Conservation (phyloP, 2,888 invertebrate species). For the Desoria tigrina region DNA sequence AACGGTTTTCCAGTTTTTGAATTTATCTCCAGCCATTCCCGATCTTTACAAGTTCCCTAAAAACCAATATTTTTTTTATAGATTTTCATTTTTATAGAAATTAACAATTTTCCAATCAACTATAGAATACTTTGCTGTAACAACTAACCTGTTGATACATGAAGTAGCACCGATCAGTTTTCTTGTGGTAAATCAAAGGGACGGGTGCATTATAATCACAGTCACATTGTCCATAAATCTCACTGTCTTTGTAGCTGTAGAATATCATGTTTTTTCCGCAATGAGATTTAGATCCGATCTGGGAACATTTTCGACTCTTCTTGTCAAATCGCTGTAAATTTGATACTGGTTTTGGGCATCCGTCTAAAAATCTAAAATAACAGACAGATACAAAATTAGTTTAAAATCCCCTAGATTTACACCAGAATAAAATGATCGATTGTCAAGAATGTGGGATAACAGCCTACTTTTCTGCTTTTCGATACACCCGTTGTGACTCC, state of each 20-base stretch:
- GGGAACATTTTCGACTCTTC: slow-evolving; percentile 25
- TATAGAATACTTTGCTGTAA: neutral
- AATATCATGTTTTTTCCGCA: slow-evolving; percentile 34
- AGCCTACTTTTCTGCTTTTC: no score
- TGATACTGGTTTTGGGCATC: neutral
- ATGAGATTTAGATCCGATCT: slow-evolving; percentile 15
- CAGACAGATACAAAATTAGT: no score
- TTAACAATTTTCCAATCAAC: no score
- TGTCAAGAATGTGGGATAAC: no score
- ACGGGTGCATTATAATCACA: slow-evolving; percentile 19
- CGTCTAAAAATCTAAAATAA: no score
- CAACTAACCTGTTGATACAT: slow-evolving; percentile 31
- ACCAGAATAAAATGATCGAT: no score
- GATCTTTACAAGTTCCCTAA: slow-evolving; percentile 22
- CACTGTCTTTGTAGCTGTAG: slow-evolving; percentile 19
- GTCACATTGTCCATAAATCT: slow-evolving; percentile 28
- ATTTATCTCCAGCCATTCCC: slow-evolving; percentile 29
- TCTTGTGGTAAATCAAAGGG: slow-evolving; percentile 13
- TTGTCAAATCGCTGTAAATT: slow-evolving; percentile 20
- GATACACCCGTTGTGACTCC: no score
- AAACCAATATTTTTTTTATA: neutral
- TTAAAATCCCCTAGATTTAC: no score
- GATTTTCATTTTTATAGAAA: neutral
- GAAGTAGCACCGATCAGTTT: slow-evolving; percentile 28
- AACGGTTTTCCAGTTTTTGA: slow-evolving; percentile 10